These are phyloP conservation scores for Aldabrachelys gigantea DNA, from an alignment of 2,113 vertebrate genomes.

Conservation along the genomic window DNA sequence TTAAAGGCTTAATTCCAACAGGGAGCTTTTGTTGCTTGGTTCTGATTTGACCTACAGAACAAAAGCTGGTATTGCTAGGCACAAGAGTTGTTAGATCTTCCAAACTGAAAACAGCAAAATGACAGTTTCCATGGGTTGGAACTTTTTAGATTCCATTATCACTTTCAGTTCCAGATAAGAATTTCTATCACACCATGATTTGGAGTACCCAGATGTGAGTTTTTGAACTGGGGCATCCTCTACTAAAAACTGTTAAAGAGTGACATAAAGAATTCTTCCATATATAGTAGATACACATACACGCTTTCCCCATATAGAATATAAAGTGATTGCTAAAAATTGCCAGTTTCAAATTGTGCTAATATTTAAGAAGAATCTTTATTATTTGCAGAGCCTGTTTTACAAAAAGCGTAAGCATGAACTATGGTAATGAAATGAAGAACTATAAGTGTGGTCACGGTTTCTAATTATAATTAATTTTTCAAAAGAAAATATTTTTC, in stretches of 20 bases:
- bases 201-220: background rate
- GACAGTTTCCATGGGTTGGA: background rate
- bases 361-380: background rate
- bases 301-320: no score
- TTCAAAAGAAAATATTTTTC: background rate
- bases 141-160: background rate
- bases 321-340: no score
- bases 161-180: background rate
- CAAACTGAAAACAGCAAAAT: background rate
- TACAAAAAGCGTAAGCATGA: background rate
- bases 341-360: background rate
- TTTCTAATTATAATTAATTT: background rate
- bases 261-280: background rate
- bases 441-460: background rate
- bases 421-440: background rate
- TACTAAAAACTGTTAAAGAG: background rate
- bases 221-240: fast-evolving
- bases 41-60: background rate
- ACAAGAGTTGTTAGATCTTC: background rate
- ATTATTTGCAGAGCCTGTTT: background rate
- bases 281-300: fast-evolving
- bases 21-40: background rate
- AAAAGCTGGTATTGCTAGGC: background rate
- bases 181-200: background rate
- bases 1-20: background rate